Percentiles rank a stretch among this genome's conserved stretches.
Evolutionary conservation across 1,140 invertebrate species (phyloP).

Genomic region (Chlorops oryzae): DNA sequence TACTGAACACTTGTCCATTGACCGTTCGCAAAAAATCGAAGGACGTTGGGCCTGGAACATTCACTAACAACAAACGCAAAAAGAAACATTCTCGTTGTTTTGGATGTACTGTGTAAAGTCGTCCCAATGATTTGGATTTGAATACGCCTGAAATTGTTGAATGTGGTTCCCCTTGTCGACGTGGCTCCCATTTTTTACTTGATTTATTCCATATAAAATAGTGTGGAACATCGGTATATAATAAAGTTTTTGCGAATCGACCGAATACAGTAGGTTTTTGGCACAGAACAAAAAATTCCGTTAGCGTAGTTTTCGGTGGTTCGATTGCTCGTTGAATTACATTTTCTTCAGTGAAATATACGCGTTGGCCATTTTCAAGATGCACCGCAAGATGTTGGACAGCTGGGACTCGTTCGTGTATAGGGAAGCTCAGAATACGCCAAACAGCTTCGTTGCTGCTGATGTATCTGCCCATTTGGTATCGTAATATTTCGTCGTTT

Average conservation of each 20-base stretch:
- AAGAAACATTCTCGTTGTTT: slow-evolving; percentile 33
- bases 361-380: too few relatives aligned
- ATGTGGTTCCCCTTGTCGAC: slow-evolving; percentile 15
- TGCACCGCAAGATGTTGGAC: slow-evolving; percentile 44
- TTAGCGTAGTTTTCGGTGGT: slow-evolving; percentile 37
- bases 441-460: slow-evolving; percentile 48
- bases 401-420: slow-evolving; percentile 40
- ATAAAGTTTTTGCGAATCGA: slow-evolving; percentile 42
- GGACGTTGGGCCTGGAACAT: slow-evolving; percentile 43
- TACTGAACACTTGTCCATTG: slow-evolving; percentile 35
- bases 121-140: slow-evolving; percentile 20
- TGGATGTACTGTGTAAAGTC: slow-evolving; percentile 45
- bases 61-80: slow-evolving; percentile 24
- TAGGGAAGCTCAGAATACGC: slow-evolving; percentile 38
- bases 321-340: slow-evolving; percentile 14
- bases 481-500: slow-evolving; percentile 20
- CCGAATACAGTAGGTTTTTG: slow-evolving; percentile 8
- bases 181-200: slow-evolving; percentile 22
- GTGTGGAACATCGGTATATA: slow-evolving; percentile 46
- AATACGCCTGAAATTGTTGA: slow-evolving; percentile 10
- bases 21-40: slow-evolving; percentile 45
- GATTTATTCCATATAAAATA: slow-evolving; percentile 44
- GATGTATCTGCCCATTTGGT: slow-evolving; percentile 45
- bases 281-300: slow-evolving; percentile 30
- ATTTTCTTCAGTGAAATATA: slow-evolving; percentile 7